Evolutionary conservation across 2,888 invertebrate genomes (phyloP).

Genomic region (Pycnomerus fuliginosus): DNA sequence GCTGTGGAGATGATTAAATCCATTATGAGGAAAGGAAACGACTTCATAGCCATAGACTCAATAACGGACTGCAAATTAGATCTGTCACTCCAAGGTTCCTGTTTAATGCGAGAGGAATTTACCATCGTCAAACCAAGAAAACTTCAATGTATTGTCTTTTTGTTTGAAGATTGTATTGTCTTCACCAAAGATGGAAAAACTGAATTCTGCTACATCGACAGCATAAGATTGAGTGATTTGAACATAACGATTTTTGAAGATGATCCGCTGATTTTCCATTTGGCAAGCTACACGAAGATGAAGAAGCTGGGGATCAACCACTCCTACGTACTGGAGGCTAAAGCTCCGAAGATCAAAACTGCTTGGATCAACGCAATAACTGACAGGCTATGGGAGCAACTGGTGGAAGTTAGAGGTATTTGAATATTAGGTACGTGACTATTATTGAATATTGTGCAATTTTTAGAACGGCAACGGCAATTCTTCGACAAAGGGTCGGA

Average conservation of each 20-base stretch:
- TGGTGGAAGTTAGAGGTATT: too few species aligned
- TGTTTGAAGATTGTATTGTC: constrained; percentile 45
- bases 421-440: too few species aligned
- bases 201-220: constrained; percentile 38
- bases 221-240: constrained; percentile 43
- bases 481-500: too few species aligned
- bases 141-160: constrained; percentile 43
- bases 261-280: constrained; percentile 37
- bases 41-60: constrained; percentile 46
- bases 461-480: too few species aligned
- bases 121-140: constrained; percentile 40
- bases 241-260: constrained; percentile 41
- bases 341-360: too few species aligned
- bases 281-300: constrained; percentile 39
- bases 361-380: too few species aligned
- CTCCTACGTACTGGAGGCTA: too few species aligned
- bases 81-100: constrained; percentile 40
- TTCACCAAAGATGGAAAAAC: too few species aligned
- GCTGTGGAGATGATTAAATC: constrained; percentile 42
- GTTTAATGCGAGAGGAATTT: constrained; percentile 44
- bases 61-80: constrained; percentile 49
- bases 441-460: too few species aligned
- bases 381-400: too few species aligned
- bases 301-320: too few species aligned
- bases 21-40: constrained; percentile 47